Percentiles rank a stretch among this genome's conserved stretches.
phyloP scores from a whole-genome alignment of 1,140 invertebrate genomes.

The Drosophila melanogaster region Release_6_plus_ISO1_MT NC_004354.4:14633501-14634000 shows the following conservation, averaged over 20 bases:
- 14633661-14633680: too few relatives aligned
- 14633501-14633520: constrained; percentile 54
- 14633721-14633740: background rate
- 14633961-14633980: constrained; percentile 12
- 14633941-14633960: background rate
- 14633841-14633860: constrained; percentile 3
- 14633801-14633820: background rate
- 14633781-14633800: constrained; percentile 4
- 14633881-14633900: background rate
- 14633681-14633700: too few relatives aligned
- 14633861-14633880: constrained; percentile 1
- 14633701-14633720: background rate
- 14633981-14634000: constrained; percentile 20
- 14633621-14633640: too few relatives aligned
- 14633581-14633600: background rate
- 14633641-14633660: too few relatives aligned
- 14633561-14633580: constrained; percentile 24
- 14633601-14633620: too few relatives aligned
- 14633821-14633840: background rate
- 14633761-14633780: background rate
- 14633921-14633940: constrained; percentile 14
- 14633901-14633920: background rate
- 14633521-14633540: constrained; percentile 6
- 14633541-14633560: constrained; percentile 1
- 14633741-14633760: constrained; percentile 14